Conservation (phyloP, 92 coral and sea anemone species). For the Epizoanthus rinbou region DNA sequence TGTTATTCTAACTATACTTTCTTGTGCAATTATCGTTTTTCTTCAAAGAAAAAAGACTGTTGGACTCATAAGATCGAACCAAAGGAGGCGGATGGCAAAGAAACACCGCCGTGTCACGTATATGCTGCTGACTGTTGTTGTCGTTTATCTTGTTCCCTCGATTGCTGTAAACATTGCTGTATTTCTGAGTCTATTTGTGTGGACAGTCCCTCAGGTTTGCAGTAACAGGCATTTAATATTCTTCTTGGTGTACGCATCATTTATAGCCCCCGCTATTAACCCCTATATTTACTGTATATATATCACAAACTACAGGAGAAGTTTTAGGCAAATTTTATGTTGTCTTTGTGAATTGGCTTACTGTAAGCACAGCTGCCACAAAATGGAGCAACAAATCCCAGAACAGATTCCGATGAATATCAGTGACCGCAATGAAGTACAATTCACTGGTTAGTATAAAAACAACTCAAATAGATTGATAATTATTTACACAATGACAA, state of each 20-base stretch:
- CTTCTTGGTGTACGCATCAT: neutral
- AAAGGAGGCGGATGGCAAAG: neutral
- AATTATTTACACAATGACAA: too few relatives aligned
- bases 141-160: neutral
- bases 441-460: too few relatives aligned
- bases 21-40: neutral
- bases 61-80: neutral
- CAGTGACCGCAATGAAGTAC: too few relatives aligned
- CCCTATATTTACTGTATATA: neutral
- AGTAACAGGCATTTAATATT: neutral
- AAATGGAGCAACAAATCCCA: too few relatives aligned
- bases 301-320: neutral
- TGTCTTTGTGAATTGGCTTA: neutral
- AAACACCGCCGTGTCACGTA: neutral
- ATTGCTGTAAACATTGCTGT: neutral
- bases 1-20: neutral
- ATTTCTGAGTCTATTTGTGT: neutral
- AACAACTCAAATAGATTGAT: too few relatives aligned
- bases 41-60: neutral
- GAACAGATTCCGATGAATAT: too few relatives aligned
- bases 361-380: too few relatives aligned
- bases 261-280: neutral
- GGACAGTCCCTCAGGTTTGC: neutral
- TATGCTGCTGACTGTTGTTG: too few relatives aligned
- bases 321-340: neutral